phyloP scores from a whole-genome alignment of 2,797 vertebrate genomes.

The Gymnoscopelus braueri region DNA sequence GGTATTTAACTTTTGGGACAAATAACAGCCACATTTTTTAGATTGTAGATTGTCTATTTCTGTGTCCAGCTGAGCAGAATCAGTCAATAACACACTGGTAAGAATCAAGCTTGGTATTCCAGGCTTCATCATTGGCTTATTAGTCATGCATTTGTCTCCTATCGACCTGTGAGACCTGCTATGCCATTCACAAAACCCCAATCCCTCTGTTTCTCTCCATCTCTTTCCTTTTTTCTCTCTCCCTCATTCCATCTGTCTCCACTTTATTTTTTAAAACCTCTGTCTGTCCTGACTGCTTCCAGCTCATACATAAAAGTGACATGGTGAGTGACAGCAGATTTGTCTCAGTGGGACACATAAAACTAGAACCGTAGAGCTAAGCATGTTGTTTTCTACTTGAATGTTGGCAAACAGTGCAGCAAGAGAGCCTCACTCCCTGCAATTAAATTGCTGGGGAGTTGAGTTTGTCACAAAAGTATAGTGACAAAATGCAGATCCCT shows the following conservation, averaged over 20 bases:
- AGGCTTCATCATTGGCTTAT: slow-evolving; percentile 73
- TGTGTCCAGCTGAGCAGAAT: slow-evolving; percentile 61
- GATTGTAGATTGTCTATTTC: slow-evolving; percentile 43
- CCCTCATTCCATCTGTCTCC: background rate
- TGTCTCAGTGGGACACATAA: slow-evolving; percentile 50
- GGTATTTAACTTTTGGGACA: too few species aligned
- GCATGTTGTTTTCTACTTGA: too few species aligned
- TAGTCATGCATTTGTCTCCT: slow-evolving; percentile 74
- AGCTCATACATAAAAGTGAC: slow-evolving; percentile 59
- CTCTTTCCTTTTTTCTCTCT: slow-evolving; percentile 7
- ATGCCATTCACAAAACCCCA: slow-evolving; percentile 39
- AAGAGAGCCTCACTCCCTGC: too few species aligned
- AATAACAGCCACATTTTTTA: background rate
- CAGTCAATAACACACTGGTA: slow-evolving; percentile 78
- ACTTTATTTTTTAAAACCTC: slow-evolving; percentile 13
- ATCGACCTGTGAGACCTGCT: slow-evolving; percentile 55
- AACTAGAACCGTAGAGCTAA: too few species aligned
- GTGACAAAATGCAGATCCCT: slow-evolving; percentile 39
- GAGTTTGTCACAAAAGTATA: too few species aligned
- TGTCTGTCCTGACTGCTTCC: slow-evolving; percentile 45
- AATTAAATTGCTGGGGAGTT: too few species aligned
- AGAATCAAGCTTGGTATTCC: slow-evolving; percentile 34
- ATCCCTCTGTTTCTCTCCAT: slow-evolving; percentile 11
- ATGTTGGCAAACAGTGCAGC: too few species aligned
- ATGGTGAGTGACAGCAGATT: slow-evolving; percentile 60